Base-by-base conservation (phyloP, 2,888 invertebrate genomes). In the Ariolimax columbianus region DNA sequence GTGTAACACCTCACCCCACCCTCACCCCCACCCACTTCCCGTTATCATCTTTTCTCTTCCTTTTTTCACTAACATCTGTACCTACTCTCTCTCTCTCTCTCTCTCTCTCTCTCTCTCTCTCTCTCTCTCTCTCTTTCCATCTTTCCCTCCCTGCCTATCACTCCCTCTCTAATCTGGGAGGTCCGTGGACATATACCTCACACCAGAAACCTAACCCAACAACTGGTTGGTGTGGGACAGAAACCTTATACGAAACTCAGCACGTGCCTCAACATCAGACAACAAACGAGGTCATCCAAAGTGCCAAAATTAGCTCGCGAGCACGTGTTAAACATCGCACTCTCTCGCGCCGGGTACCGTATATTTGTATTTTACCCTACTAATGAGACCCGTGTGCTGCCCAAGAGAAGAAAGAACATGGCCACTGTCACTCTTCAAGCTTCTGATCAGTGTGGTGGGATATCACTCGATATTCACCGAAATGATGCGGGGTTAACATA, bases 161-260 rank as follows among this genome's bases (percentile, higher is more conserved):
- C 55, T 47, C 47, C 14, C 47, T 47, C 55, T 7, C 55, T 55
- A 23, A 14, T 55, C 19, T n/a, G n/a, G n/a, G 63, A 63, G 63
- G 63, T 63, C 63, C 30, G 3, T 30, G 30, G 14, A 63, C 63
- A 30, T 63, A 11, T 55, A 55, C 9, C 3, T 19, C 3, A 68
- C 3, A 38, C 40, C 26, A 36, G 77, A 33, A 77, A 77, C 26
- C 77, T 4, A 23, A 77, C 40, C n/a, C 55, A 30, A 17, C 30
- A 51, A 55, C 55, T 51, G 36, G 77, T 14, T 77, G 77, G 59
- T 11, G 26, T 38, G 59, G 38, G 59, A 77, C 23, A 59, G 55
- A 26, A 77, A 77, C 77, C 59, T 77, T 30, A 77, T 33, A 77
- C 77, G 36, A 55, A 55, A 33, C 36, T 38, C 47, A 59, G 77